Evolutionary conservation across 1,140 invertebrate genomes (phyloP), one percentile per base, ranked within the genome.

Genomic region (Caenorhabditis briggsae): DNA sequence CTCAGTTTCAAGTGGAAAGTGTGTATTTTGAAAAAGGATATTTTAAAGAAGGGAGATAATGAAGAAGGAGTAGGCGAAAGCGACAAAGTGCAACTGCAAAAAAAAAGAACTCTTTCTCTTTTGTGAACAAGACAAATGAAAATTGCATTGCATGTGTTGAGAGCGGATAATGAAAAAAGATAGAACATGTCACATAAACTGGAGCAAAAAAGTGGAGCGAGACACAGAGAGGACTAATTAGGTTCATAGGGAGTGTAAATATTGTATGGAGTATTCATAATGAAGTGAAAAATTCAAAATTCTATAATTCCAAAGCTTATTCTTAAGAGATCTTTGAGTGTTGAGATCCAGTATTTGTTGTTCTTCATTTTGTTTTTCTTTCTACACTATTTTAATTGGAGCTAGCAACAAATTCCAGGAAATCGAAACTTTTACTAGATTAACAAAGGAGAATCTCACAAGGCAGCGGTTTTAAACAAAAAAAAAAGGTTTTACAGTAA

Each of bases 121-220:
- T 23, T 50, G 1, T n/a, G 23, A 78, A 8, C 43, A 78, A 8
- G n/a, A 23, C 9, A 53, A 78, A 12, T 20, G 3, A 41, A 48
- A 78, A 78, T 78, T n/a, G 23, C 70, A 78, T 78, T 50, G 46
- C 70, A 50, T 78, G 70, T 50, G 46, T 78, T n/a, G n/a, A 50
- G 33, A 33, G 33, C 2, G 33, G 70, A 78, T 50, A 78, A 23
- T 78, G 64, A 70, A 70, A 70, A 70, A 53, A 50, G 9, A n/a
- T 23, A n/a, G 6, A 43, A 46, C 7, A 23, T n/a, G n/a, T n/a
- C 18, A 14, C 8, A 18, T n/a, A 41, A 70, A 70, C 43, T 18
- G n/a, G 5, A 11, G 46, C 33, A 20, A 5, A 20, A 58, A 58
- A 33, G 3, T 33, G 33, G 33, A 33, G 33, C n/a, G n/a, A n/a